phyloP scores from a whole-genome alignment of 1,140 invertebrate genomes.

The Drosophila saltans region DNA sequence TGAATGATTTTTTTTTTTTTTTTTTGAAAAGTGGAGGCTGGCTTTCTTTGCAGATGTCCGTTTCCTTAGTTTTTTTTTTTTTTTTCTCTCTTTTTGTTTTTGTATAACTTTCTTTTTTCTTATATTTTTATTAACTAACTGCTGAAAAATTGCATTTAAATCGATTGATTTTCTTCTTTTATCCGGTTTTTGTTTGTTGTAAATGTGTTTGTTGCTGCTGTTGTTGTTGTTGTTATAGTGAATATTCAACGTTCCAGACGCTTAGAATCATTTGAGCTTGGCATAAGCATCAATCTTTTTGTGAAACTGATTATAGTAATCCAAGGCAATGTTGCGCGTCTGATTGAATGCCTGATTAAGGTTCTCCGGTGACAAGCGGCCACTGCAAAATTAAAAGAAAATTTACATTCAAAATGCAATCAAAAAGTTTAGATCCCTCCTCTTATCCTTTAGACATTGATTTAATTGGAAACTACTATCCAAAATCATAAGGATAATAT shows the following conservation, averaged over 20 bases:
- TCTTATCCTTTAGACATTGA: no score
- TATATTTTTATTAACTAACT: conserved; percentile 47
- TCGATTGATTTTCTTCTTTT: conserved; percentile 33
- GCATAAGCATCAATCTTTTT: conserved; percentile 89
- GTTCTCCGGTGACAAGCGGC: conserved; percentile 89
- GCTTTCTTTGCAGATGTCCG: conserved; percentile 1
- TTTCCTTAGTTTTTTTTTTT: not conserved
- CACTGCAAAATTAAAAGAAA: conserved; percentile 85
- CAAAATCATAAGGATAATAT: no score
- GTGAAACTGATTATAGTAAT: conserved; percentile 89
- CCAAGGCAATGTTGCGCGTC: conserved; percentile 69
- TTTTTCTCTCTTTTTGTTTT: conserved; percentile 3
- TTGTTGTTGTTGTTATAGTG: conserved; percentile 42
- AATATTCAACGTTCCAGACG: conserved; percentile 70
- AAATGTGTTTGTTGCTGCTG: conserved; percentile 22
- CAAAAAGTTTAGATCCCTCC: no score
- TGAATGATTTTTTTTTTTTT: conserved; percentile 27
- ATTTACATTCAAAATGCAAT: not conserved
- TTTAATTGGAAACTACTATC: no score
- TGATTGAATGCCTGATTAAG: conserved; percentile 88
- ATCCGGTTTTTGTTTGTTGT: conserved; percentile 39
- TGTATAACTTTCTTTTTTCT: conserved; percentile 18
- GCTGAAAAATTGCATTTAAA: conserved; percentile 51
- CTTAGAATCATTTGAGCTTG: conserved; percentile 86
- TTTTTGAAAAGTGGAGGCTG: conserved; percentile 17